A percentile compares a stretch with the other conserved stretches of the same genome.
Evolutionary conservation across 2,113 vertebrate genomes (phyloP).

Genomic region (Odontesthes bonariensis): DNA sequence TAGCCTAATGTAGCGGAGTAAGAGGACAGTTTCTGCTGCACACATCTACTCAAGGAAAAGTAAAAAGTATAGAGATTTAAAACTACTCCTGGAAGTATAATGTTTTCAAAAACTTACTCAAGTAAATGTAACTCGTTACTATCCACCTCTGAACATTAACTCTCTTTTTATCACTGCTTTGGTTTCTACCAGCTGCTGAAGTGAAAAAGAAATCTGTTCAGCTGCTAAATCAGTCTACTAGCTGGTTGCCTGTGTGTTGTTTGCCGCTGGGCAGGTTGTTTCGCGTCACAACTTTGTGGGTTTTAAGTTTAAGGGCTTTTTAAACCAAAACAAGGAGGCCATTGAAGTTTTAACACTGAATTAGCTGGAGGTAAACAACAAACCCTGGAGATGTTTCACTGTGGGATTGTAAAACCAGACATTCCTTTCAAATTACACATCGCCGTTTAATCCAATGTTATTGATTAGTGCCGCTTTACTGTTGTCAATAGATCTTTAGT

Average conservation of each 20-base stretch:
- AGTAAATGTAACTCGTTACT: too few relatives aligned
- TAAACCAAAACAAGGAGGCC: background rate
- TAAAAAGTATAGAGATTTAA: too few relatives aligned
- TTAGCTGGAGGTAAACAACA: background rate
- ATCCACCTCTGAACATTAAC: too few relatives aligned
- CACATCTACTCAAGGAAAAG: too few relatives aligned
- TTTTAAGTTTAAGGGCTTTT: background rate
- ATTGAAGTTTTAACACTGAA: background rate
- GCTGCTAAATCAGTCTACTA: background rate
- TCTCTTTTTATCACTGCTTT: background rate
- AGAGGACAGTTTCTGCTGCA: too few relatives aligned
- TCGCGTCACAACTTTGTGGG: background rate
- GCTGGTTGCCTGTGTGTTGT: background rate
- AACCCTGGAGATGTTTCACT: background rate
- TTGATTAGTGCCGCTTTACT: conserved; percentile 12
- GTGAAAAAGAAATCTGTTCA: background rate
- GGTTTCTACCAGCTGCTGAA: background rate
- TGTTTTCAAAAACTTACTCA: too few relatives aligned
- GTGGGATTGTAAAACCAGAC: background rate
- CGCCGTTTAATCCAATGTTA: background rate
- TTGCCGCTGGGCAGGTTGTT: conserved; percentile 1
- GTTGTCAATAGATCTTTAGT: background rate
- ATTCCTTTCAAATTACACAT: background rate
- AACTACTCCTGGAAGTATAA: too few relatives aligned
- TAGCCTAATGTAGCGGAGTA: too few relatives aligned